Evolutionary conservation across 2,888 invertebrate species (phyloP), one percentile per base, ranked within the genome.

Genomic region (Teleiodes luculella): DNA sequence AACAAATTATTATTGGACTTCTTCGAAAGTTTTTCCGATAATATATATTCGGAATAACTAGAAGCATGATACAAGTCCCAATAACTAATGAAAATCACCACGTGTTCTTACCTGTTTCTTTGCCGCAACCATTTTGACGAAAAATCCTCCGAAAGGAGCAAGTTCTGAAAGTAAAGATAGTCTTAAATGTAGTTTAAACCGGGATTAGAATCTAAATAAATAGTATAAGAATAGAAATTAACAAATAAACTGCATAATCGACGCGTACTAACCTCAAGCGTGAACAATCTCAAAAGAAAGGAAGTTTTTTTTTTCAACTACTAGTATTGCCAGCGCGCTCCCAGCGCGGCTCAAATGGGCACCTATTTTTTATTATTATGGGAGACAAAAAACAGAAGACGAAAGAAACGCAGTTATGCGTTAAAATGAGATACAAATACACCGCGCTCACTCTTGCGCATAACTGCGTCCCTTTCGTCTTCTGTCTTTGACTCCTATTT

Each of bases 21-120:
- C 24, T 49, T 47, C 49, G 33, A 62, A 66, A 70, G 74, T 66
- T 72, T 68, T 67, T 63, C 66, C 62, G 62, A 60, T n/a, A 60
- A 66, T 54, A 53, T 36, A 43, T 52, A 58, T 36, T 57, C 62
- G 56, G 76, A 77, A 66, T 68, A 77, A 69, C 66, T 70, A n/a
- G n/a, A n/a, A n/a, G n/a, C n/a, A 70, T 68, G 71, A 67, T 64
- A 69, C 39, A 65, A 76, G 84, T 83, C 86, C 86, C n/a, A n/a
- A n/a, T n/a, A 62, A 33, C 28, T 24, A 6, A 41, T 49, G 53
- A 36, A 43, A 43, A 53, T 3, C 57, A 62, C 65, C 80, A 85
- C 73, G 77, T 79, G 81, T 67, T 56, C 52, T 83, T 90, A 94
- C 95, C 92, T 95, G 94, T 90, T 96, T 96, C 91, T 96, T 96